Percentiles rank a stretch among this genome's conserved stretches.
phyloP scores from a whole-genome alignment of 2,113 vertebrate species.

The Stegastes partitus region DNA sequence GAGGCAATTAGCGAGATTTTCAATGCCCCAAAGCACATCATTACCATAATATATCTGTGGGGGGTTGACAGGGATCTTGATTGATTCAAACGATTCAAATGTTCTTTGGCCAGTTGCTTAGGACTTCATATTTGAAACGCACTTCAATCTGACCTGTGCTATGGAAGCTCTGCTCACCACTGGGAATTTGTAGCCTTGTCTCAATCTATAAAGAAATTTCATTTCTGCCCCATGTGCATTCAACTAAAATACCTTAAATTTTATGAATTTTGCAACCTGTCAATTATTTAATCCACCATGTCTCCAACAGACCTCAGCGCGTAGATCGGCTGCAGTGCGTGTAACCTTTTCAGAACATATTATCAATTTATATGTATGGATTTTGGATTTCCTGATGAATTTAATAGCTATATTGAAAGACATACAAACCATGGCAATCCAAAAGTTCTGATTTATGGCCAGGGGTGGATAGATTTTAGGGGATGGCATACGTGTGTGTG shows the following conservation, averaged over 20 bases:
- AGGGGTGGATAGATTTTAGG: too few relatives aligned
- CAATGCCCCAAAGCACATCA: constrained; percentile 41
- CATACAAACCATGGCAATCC: too few relatives aligned
- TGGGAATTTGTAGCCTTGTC: constrained; percentile 2
- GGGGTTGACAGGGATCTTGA: constrained; percentile 33
- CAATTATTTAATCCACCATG: too few relatives aligned
- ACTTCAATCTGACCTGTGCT: constrained; percentile 25
- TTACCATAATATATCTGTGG: constrained; percentile 45
- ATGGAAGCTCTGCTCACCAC: background rate
- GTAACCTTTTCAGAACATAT: too few relatives aligned
- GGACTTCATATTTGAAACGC: constrained; percentile 16
- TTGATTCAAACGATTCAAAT: constrained; percentile 37
- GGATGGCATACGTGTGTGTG: too few relatives aligned
- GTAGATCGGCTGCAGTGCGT: too few relatives aligned
- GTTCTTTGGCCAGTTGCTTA: constrained; percentile 28
- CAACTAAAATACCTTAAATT: background rate
- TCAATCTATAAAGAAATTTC: background rate
- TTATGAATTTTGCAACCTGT: too few relatives aligned
- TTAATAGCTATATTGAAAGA: too few relatives aligned
- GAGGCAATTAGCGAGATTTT: constrained; percentile 37
- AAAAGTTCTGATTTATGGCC: too few relatives aligned
- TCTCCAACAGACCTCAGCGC: too few relatives aligned
- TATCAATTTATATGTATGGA: too few relatives aligned
- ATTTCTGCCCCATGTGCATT: constrained; percentile 9
- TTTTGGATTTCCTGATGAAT: too few relatives aligned